Base-by-base conservation (phyloP, 1,140 invertebrate genomes). In the Bombyx mori region DNA sequence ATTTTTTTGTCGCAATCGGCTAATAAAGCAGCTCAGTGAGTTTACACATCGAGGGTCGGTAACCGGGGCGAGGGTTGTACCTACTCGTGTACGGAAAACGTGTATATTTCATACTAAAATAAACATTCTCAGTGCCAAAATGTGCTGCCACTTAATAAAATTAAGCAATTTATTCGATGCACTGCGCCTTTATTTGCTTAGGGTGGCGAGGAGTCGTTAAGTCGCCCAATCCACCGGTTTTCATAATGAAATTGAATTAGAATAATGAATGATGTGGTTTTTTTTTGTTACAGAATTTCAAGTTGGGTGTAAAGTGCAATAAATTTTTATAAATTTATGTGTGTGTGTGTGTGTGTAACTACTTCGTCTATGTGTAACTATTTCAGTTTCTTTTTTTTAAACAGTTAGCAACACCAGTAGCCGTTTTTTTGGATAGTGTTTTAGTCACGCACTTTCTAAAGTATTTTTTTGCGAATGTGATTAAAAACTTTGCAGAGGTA, bases 111-210 rank as follows among this genome's bases (percentile, higher is more conserved):
- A 62, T 61, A 61, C 55, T 58, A 65, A 69, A 35, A 72, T 69
- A 82, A 82, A 81, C 71, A 75, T 52, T 65, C 58, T 58, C 56
- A 58, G 62, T 56, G 62, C 62, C 66, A 62, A 69, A 66, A 35
- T 35, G 68, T 75, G 74, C 68, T 59, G 59, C 70, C 80, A 85
- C 83, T 86, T 83, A 78, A 82, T 84, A 76, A 82, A 86, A 87
- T 87, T 81, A 82, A 85, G 73, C 68, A 78, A 87, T 87, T 85
- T 82, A 72, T 85, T 49, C 77, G 78, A 75, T 64, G 64, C 68
- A 62, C 69, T 73, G 67, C 74, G 65, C 71, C 75, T 73, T 74
- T 82, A 73, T 77, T 80, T 71, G 66, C 66, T 63, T 63, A 71
- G 72, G 68, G 73, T 63, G 70, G 8, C 12, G 12, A 63, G 68